A percentile compares a stretch with the other conserved stretches of the same genome.
Evolutionary conservation across 2,797 vertebrate species (phyloP).

Genomic region (Tenualosa thibaudeaui): DNA sequence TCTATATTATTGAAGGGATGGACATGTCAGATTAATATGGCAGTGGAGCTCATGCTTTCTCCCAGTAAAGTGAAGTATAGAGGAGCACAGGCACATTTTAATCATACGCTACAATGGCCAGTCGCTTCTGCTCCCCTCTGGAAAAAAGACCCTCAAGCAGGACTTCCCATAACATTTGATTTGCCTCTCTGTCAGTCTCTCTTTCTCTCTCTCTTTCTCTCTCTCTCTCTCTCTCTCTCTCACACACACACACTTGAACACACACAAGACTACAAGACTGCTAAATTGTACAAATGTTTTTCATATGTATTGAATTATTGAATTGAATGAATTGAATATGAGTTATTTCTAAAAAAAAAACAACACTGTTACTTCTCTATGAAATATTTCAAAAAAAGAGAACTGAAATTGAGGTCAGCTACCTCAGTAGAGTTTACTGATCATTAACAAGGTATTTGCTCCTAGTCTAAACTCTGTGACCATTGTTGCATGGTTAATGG

Average conservation of each 20-base stretch:
- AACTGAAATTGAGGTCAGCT: background rate
- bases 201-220: background rate
- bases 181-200: background rate
- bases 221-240: background rate
- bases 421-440: background rate
- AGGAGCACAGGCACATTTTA: slow-evolving; percentile 15
- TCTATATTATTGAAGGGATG: slow-evolving; percentile 9
- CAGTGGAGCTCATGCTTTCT: slow-evolving; percentile 27
- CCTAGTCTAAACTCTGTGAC: background rate
- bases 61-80: background rate
- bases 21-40: slow-evolving; percentile 42
- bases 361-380: background rate
- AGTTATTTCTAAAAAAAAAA: background rate
- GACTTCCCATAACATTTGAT: slow-evolving; percentile 8
- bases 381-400: background rate
- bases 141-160: slow-evolving; percentile 9
- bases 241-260: slow-evolving; percentile 50
- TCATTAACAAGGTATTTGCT: slow-evolving; percentile 24
- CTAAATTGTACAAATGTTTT: background rate
- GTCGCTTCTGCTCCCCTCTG: background rate
- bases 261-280: slow-evolving; percentile 40
- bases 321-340: too few species aligned
- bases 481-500: slow-evolving; percentile 20
- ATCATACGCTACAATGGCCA: slow-evolving; percentile 19
- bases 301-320: too few species aligned